Base-by-base conservation (phyloP, 2,113 vertebrate species). In the Passer montanus region DNA sequence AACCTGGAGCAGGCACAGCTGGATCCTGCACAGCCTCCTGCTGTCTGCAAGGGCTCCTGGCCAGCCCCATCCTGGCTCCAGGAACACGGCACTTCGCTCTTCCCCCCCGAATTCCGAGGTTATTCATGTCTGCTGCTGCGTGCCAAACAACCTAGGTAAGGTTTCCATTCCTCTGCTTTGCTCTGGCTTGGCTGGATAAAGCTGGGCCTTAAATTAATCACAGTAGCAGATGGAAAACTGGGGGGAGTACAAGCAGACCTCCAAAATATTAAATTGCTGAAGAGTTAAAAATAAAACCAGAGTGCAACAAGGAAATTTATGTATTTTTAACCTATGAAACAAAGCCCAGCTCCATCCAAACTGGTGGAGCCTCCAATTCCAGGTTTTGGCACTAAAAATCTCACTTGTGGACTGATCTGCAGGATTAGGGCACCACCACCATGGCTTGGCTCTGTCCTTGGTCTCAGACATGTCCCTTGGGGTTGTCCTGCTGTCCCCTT, bases 151-250 rank as follows among this genome's bases (percentile, higher is more conserved):
- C 14, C 83, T 26, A 95, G 91, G 80, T 77, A 33, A 84, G 75
- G 66, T 95, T 97, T 96, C 96, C 92, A 92, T 68, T 87, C 85
- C 47, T 62, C 7, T 6, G 24, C 4, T 23, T 74, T 9, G 72
- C 89, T 81, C 83, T 1, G 56, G 17, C 58, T 5, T 84, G 87
- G 91, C 79, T 72, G 39, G 76, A 53, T 26, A 41, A 69, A 83
- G n/a, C 89, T 55, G 92, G 77, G 80, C 64, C 56, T 72, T 49
- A 5, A 62, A 78, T 94, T 93, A 95, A 97, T 96, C 92, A 60
- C 64, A 67, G 87, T 21, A 97, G 95, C 93, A 97, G 96, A 97
- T 78, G 89, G 93, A 96, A 97, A 97, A 91, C 22, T 11, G 50
- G 31, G 72, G 21, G 69, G 70, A 89, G 95, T 13, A 80, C 63